Percentiles rank a stretch among this genome's conserved stretches.
Evolutionary conservation across 2,797 vertebrate species (phyloP).

Genomic region (Clamator glandarius): DNA sequence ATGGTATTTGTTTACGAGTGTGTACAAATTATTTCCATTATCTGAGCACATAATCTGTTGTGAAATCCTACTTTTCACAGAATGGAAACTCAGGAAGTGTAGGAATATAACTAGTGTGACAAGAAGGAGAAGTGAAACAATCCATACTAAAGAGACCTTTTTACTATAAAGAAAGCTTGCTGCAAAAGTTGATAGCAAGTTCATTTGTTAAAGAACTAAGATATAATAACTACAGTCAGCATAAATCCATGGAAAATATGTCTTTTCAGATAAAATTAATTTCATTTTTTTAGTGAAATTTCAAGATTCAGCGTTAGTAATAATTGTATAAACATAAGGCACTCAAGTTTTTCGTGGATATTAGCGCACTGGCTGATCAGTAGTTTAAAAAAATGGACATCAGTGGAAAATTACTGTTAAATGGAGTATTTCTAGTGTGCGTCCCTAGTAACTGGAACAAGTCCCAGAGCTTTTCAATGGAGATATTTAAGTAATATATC

Average conservation of each 20-base stretch:
- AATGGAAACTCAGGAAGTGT: not conserved
- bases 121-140: not conserved
- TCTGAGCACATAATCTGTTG: not conserved
- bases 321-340: conserved; percentile 6
- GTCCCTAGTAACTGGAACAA: not conserved
- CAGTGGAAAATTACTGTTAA: not conserved
- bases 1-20: not conserved
- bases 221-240: not conserved
- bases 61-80: not conserved
- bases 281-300: conserved; percentile 28
- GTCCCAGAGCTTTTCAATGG: not conserved
- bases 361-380: not conserved
- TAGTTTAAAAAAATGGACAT: not conserved
- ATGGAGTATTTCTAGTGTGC: not conserved
- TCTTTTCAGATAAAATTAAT: conserved; percentile 11
- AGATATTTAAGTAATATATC: not conserved
- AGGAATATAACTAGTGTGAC: not conserved
- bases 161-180: not conserved
- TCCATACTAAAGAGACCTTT: not conserved
- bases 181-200: not conserved
- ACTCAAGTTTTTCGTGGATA: not conserved
- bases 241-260: conserved; percentile 12
- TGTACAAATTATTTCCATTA: not conserved
- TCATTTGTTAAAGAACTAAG: conserved; percentile 34
- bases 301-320: not conserved